Evolutionary conservation across 2,113 vertebrate genomes (phyloP).

Genomic region (Passer montanus): DNA sequence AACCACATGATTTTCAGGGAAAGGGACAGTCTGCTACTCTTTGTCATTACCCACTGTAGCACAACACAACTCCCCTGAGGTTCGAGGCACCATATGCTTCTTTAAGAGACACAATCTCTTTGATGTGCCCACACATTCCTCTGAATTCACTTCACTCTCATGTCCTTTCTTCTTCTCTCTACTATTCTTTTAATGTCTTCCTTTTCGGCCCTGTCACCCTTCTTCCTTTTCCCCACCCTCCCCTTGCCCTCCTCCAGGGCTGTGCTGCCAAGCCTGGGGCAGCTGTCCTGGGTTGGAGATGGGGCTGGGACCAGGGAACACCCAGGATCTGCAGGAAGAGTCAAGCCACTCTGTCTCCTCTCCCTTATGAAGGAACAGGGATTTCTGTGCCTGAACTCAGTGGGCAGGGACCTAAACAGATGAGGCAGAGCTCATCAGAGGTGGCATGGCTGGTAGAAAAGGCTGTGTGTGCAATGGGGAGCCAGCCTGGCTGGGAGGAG

Average conservation of each 20-base stretch:
- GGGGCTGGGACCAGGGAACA: background rate
- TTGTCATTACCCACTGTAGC: background rate
- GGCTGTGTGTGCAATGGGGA: fast-evolving
- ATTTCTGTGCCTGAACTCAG: background rate
- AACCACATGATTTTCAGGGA: background rate
- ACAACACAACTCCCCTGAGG: background rate
- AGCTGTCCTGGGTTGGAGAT: background rate
- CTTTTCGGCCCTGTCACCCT: background rate
- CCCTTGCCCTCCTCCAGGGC: background rate
- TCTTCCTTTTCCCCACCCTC: background rate
- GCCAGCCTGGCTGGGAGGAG: background rate
- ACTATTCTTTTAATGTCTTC: background rate
- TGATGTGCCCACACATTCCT: background rate
- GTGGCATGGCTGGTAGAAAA: background rate
- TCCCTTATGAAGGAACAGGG: background rate
- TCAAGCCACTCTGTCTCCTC: fast-evolving
- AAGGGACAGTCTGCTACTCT: background rate
- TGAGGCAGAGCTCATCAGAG: background rate
- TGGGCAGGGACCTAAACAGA: background rate
- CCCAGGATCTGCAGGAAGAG: background rate
- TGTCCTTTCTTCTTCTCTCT: background rate
- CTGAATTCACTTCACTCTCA: background rate
- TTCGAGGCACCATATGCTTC: background rate
- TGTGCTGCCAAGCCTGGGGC: background rate
- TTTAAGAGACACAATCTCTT: background rate